phyloP scores from a whole-genome alignment of 2,113 vertebrate genomes.

The Salminus brasiliensis region DNA sequence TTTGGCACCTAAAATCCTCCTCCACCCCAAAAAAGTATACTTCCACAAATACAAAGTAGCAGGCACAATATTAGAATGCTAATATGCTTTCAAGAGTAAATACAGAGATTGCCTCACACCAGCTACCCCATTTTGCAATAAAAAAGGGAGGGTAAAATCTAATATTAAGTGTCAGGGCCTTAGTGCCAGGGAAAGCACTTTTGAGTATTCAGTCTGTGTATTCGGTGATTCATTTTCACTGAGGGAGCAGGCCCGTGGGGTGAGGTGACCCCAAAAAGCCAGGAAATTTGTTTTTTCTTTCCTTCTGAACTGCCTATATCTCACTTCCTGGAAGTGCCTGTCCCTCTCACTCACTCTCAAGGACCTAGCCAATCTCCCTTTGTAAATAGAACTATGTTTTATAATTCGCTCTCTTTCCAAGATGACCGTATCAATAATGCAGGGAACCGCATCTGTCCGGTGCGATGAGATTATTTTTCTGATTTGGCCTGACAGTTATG shows the following conservation, averaged over 20 bases:
- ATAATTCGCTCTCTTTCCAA: constrained; percentile 93
- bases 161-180: constrained; percentile 66
- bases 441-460: constrained; percentile 93
- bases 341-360: constrained; percentile 93
- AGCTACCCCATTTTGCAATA: constrained; percentile 57
- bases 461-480: constrained; percentile 97
- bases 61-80: constrained; percentile 61
- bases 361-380: constrained; percentile 97
- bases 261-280: constrained; percentile 82
- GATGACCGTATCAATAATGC: constrained; percentile 99
- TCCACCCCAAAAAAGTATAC: constrained; percentile 7
- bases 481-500: constrained; percentile 98
- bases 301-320: constrained; percentile 89
- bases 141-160: constrained; percentile 54
- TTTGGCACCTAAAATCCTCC: not conserved
- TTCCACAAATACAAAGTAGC: constrained; percentile 49
- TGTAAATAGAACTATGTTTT: constrained; percentile 99
- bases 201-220: constrained; percentile 75
- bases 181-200: constrained; percentile 62
- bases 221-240: constrained; percentile 77
- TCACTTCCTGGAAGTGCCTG: constrained; percentile 94
- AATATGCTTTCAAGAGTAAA: constrained; percentile 58
- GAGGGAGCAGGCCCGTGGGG: constrained; percentile 77
- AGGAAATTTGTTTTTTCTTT: constrained; percentile 79
- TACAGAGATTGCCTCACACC: constrained; percentile 56